phyloP scores from a whole-genome alignment of 2,797 vertebrate species.

The Chloroceryle amazona region DNA sequence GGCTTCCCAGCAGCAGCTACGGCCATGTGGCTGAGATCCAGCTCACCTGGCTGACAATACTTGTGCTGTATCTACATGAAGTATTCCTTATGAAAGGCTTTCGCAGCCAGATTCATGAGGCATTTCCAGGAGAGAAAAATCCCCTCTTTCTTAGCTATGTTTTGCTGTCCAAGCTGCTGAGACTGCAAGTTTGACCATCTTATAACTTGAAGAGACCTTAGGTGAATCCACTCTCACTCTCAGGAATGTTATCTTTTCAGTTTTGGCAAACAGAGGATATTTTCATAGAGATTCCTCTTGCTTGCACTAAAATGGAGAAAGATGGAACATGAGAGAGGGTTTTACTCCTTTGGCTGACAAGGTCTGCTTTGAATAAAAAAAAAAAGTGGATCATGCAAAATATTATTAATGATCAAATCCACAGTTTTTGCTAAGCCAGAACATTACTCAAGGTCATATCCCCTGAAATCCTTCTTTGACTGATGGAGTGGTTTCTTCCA shows the following conservation, averaged over 20 bases:
- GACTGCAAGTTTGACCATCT: constrained; percentile 23
- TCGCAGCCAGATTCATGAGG: background rate
- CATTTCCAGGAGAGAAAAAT: constrained; percentile 33
- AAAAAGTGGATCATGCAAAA: constrained; percentile 29
- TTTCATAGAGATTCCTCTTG: constrained; percentile 61
- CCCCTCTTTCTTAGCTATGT: background rate
- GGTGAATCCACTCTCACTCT: constrained; percentile 53
- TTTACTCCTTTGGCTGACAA: constrained; percentile 49
- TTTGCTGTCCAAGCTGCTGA: constrained; percentile 53
- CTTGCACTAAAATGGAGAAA: constrained; percentile 8
- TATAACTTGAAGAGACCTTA: constrained; percentile 17
- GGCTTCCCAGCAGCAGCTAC: background rate
- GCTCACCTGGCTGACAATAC: background rate
- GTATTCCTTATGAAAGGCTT: background rate
- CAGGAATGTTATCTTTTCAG: constrained; percentile 70
- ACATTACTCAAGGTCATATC: constrained; percentile 41
- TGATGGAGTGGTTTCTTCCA: constrained; percentile 59
- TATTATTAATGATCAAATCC: constrained; percentile 63
- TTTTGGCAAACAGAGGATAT: constrained; percentile 47
- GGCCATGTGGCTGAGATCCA: background rate
- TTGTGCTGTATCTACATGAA: background rate
- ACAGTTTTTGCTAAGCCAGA: constrained; percentile 52
- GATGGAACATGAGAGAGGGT: constrained; percentile 11
- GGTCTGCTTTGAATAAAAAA: constrained; percentile 24
- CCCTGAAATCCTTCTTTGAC: constrained; percentile 58